Evolutionary conservation across 2,797 vertebrate species (phyloP), one percentile per base, ranked within the genome.

Genomic region (Chelonia mydas): DNA sequence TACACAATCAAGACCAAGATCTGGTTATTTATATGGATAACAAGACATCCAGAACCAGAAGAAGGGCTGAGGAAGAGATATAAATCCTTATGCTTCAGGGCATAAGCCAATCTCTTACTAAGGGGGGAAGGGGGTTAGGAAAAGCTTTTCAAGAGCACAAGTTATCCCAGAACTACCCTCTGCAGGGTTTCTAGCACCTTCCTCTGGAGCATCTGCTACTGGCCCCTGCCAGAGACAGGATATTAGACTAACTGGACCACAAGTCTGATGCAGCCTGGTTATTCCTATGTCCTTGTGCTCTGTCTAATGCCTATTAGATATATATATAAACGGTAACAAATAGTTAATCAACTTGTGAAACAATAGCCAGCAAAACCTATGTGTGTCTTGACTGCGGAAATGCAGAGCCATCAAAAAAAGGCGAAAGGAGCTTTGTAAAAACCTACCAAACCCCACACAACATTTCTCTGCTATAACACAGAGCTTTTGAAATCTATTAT

Each of bases 401-500:
- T 3, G 57, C 81, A 0, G 0, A 83, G 88, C 90, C 95, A 78
- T 83, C 87, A 93, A 59, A 83, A 83, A 95, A 96, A 87, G 51
- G 87, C 0, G 0, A 94, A 86, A 84, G 91, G 88, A 90, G 93
- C 78, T 92, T 81, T 87, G 84, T 76, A 0, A 0, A 95, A 96
- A 96, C 41, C 72, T 91, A 93, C 77, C 87, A 92, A 89, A 88
- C 89, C 76, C 82, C 59, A 61, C 74, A 41, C 31, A 55, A 41
- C 57, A 50, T 61, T 88, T 83, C 65, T 86, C 91, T 2, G n/a
- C 83, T 81, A 87, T 49, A 86, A 93, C 91, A 89, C 79, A 95
- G 96, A 94, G 94, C 82, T 86, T 74, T 83, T 51, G 86, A 91
- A 91, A 97, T 51, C 82, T 94, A 53, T 45, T 53, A 94, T 91